Conservation (phyloP, 2,113 vertebrate species). For the Hemichromis elongatus region DNA sequence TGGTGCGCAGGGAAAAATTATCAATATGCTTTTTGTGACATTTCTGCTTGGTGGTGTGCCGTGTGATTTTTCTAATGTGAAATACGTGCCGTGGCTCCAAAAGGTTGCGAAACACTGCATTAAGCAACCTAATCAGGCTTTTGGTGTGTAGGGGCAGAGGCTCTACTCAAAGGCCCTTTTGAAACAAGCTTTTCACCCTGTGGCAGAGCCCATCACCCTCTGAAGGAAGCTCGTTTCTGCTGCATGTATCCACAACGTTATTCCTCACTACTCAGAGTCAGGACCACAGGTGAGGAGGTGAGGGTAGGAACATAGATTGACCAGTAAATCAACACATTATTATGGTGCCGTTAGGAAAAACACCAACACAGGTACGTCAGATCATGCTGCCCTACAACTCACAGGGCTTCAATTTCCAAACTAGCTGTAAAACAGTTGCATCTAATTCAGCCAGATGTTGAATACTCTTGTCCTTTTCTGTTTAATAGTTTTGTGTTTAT, state of each 20-base stretch:
- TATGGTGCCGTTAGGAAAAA: neutral
- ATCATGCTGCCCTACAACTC: neutral
- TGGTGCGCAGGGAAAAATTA: too few relatives aligned
- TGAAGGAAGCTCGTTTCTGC: neutral
- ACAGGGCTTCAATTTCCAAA: neutral
- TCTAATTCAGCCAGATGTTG: neutral
- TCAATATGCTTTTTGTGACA: too few relatives aligned
- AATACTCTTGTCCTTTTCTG: neutral
- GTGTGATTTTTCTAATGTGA: too few relatives aligned
- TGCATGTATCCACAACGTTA: neutral
- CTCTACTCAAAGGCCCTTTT: neutral
- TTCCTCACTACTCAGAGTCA: neutral
- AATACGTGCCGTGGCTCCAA: too few relatives aligned
- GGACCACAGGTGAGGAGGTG: neutral
- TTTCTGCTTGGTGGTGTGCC: too few relatives aligned
- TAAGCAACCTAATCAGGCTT: neutral
- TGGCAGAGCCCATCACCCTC: neutral
- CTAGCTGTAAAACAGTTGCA: neutral
- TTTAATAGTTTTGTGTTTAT: constrained; percentile 43
- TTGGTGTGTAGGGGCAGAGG: neutral
- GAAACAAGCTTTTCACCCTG: neutral
- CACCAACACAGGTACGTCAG: neutral
- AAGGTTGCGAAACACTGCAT: too few relatives aligned
- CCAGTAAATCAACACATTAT: neutral
- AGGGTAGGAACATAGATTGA: neutral